phyloP scores from a whole-genome alignment of 1,140 invertebrate genomes.

The Camponotus vicinus region DNA sequence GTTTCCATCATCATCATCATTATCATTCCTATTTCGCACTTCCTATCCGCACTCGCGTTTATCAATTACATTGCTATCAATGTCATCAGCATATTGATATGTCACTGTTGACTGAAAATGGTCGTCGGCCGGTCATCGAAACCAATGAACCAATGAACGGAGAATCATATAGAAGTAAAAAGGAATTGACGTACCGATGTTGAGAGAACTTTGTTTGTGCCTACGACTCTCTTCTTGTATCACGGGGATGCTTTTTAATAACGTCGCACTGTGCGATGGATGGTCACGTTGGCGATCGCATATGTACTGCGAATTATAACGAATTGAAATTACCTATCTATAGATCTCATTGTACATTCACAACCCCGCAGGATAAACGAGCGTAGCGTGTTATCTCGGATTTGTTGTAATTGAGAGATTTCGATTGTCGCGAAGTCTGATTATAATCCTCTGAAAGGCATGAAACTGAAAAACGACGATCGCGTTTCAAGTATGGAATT shows the following conservation, averaged over 20 bases:
- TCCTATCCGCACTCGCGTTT: constrained; percentile 35
- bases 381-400: constrained; percentile 55
- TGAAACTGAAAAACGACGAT: constrained; percentile 69
- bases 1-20: constrained; percentile 26
- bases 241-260: constrained; percentile 52
- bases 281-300: constrained; percentile 38
- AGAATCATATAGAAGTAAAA: constrained; percentile 36
- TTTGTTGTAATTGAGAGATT: constrained; percentile 57
- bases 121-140: constrained; percentile 17
- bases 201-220: constrained; percentile 75
- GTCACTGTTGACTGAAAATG: constrained; percentile 63
- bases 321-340: constrained; percentile 56
- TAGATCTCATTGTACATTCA: constrained; percentile 71
- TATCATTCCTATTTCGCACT: constrained; percentile 33
- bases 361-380: constrained; percentile 61
- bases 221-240: constrained; percentile 72
- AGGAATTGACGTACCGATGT: constrained; percentile 75
- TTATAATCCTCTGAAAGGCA: constrained; percentile 63
- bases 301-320: constrained; percentile 63
- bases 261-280: constrained; percentile 37
- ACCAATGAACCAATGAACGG: constrained; percentile 26
- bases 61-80: constrained; percentile 57
- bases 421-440: constrained; percentile 55
- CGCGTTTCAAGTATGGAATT: not conserved
- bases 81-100: constrained; percentile 64